Evolutionary conservation across 1,140 invertebrate genomes (phyloP).

Genomic region (Ceratosolen solmsi): DNA sequence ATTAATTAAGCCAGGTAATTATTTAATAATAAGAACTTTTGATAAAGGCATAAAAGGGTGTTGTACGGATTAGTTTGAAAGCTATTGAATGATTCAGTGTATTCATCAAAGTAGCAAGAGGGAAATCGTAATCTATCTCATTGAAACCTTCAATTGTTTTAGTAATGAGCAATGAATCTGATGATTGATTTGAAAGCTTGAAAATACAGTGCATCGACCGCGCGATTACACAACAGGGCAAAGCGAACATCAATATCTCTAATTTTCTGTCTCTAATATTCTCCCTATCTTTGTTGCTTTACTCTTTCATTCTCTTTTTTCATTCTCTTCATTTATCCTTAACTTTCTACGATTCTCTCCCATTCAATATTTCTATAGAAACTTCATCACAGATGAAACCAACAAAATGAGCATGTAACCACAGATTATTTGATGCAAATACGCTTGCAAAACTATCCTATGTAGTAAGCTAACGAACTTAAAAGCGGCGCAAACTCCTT

Average conservation of each 20-base stretch:
- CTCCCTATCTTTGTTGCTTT: conserved; percentile 21
- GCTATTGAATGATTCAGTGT: not conserved
- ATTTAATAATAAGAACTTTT: conserved; percentile 17
- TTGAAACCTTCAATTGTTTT: conserved; percentile 45
- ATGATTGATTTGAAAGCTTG: conserved; percentile 50
- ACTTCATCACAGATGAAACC: conserved; percentile 5
- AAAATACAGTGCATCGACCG: conserved; percentile 3
- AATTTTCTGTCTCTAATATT: conserved; percentile 38
- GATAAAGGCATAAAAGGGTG: not conserved
- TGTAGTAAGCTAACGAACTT: conserved; percentile 32
- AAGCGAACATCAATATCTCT: conserved; percentile 49
- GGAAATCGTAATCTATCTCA: conserved; percentile 24
- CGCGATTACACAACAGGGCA: conserved; percentile 28
- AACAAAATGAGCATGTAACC: conserved; percentile 36
- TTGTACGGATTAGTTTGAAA: not conserved
- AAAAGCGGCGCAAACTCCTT: conserved; percentile 1
- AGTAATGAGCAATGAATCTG: conserved; percentile 49
- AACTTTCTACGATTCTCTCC: no score
- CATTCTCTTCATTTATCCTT: no score
- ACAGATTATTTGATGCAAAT: conserved; percentile 36
- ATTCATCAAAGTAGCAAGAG: not conserved
- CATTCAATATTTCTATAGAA: no score
- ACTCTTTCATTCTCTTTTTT: not conserved
- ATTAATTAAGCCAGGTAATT: no score
- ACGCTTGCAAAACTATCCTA: conserved; percentile 8